These are phyloP conservation scores for Drosophila jambulina DNA, from an alignment of 1,140 invertebrate genomes.

Conservation along the genomic window DNA sequence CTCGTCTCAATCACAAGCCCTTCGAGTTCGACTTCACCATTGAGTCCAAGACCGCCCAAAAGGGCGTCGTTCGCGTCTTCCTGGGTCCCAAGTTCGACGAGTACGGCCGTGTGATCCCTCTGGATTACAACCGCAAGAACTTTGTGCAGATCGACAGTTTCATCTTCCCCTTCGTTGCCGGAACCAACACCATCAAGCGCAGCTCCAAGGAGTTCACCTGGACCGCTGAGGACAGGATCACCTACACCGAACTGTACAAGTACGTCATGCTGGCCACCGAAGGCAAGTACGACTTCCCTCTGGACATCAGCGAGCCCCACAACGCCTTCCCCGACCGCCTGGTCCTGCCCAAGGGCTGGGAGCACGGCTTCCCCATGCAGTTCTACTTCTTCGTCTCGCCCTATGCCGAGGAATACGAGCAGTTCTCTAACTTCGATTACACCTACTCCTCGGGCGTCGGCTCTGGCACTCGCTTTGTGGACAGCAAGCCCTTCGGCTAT, in stretches of 20 bases:
- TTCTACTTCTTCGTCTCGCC: conserved; percentile 87
- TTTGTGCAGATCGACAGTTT: conserved; percentile 91
- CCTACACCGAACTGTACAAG: conserved; percentile 87
- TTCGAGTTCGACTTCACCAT: conserved; percentile 87
- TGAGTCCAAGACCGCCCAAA: conserved; percentile 85
- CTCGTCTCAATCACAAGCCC: conserved; percentile 88
- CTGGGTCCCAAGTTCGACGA: conserved; percentile 87
- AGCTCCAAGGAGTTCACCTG: conserved; percentile 89
- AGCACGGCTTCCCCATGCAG: conserved; percentile 88
- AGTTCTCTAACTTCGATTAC: conserved; percentile 67
- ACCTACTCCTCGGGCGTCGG: conserved; percentile 70
- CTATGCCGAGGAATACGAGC: conserved; percentile 73
- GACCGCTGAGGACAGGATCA: conserved; percentile 88
- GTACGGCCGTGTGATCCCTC: conserved; percentile 86
- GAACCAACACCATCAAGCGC: conserved; percentile 89
- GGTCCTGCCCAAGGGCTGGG: conserved; percentile 87
- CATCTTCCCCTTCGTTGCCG: conserved; percentile 87
- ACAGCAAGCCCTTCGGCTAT: conserved; percentile 81
- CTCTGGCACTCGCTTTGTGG: conserved; percentile 71
- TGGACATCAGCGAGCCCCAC: conserved; percentile 86
- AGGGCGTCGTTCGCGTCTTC: conserved; percentile 86
- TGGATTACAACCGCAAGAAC: conserved; percentile 87
- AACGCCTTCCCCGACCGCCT: conserved; percentile 88
- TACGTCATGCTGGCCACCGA: conserved; percentile 86
- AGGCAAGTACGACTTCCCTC: conserved; percentile 85